Percentiles rank a stretch among this genome's conserved stretches.
phyloP scores from a whole-genome alignment of 2,113 vertebrate species.

The Ardeotis arabs region DNA sequence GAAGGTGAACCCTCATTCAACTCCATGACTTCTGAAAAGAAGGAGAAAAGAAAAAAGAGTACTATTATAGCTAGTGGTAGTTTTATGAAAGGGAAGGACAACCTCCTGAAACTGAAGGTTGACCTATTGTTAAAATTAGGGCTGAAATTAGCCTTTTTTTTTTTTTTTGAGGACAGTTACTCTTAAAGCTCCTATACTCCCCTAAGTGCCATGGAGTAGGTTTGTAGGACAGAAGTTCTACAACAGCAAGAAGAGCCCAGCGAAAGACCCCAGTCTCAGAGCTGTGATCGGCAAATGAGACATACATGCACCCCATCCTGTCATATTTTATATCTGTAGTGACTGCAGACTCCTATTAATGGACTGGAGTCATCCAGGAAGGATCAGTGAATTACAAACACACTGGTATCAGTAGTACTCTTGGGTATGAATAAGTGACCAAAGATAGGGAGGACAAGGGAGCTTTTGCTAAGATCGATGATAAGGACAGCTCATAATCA shows the following conservation, averaged over 20 bases:
- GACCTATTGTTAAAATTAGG: slow-evolving; percentile 21
- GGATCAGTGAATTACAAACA: not conserved
- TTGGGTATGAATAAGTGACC: not conserved
- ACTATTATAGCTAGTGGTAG: not conserved
- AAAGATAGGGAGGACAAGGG: not conserved
- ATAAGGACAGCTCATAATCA: not conserved
- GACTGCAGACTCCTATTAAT: not conserved
- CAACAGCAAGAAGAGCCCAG: slow-evolving; percentile 15
- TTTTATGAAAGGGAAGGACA: not conserved
- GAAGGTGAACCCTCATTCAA: not conserved
- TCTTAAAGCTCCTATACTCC: slow-evolving; percentile 25
- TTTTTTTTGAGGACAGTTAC: slow-evolving; percentile 4
- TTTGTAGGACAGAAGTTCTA: slow-evolving; percentile 19
- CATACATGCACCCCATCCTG: not conserved
- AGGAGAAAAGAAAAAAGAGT: not conserved
- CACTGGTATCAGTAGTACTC: not conserved
- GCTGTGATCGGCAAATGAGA: slow-evolving; percentile 17
- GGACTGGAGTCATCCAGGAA: not conserved
- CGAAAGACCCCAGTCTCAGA: slow-evolving; percentile 9
- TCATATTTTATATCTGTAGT: not conserved
- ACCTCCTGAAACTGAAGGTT: slow-evolving; percentile 5
- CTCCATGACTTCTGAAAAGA: not conserved
- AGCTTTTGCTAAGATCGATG: not conserved
- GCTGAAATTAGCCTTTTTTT: not conserved
- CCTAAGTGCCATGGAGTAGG: not conserved